Evolutionary conservation across 2,113 vertebrate species (phyloP).

Genomic region (Oncorhynchus clarkii): DNA sequence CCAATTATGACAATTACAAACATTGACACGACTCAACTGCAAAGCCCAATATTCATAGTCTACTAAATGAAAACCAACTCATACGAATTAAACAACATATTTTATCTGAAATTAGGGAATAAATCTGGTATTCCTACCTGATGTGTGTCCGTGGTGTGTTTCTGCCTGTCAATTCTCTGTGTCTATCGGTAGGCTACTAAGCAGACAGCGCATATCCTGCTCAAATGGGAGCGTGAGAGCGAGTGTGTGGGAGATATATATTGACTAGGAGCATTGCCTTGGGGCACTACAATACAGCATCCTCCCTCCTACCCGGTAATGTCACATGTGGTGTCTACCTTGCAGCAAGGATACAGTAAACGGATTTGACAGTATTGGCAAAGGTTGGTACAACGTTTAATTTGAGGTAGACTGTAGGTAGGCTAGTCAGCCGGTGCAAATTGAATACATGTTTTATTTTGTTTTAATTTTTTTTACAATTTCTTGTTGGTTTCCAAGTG

Average conservation of each 20-base stretch:
- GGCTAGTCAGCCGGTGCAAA: background rate
- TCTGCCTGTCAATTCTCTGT: slow-evolving; percentile 49
- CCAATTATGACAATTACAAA: background rate
- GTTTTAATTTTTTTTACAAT: too few species aligned
- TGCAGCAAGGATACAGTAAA: slow-evolving; percentile 51
- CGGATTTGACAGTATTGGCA: slow-evolving; percentile 39
- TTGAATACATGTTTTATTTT: too few species aligned
- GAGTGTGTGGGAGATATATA: slow-evolving; percentile 67
- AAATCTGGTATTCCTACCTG: slow-evolving; percentile 16
- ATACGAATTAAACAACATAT: background rate
- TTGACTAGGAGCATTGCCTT: slow-evolving; percentile 72
- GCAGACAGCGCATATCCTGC: slow-evolving; percentile 53
- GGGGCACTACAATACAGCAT: slow-evolving; percentile 67
- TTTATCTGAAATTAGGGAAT: background rate
- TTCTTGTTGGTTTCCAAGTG: background rate
- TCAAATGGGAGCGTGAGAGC: slow-evolving; percentile 66
- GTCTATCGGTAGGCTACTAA: slow-evolving; percentile 26
- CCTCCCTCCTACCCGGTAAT: slow-evolving; percentile 29
- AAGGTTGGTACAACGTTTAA: slow-evolving; percentile 34
- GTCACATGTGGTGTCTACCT: slow-evolving; percentile 63
- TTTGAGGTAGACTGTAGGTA: background rate
- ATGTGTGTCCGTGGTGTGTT: slow-evolving; percentile 14
- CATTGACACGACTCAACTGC: background rate
- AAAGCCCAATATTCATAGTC: background rate
- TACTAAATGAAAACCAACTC: background rate